Conservation (phyloP, 2,797 vertebrate genomes). For the Heliangelus exortis region DNA sequence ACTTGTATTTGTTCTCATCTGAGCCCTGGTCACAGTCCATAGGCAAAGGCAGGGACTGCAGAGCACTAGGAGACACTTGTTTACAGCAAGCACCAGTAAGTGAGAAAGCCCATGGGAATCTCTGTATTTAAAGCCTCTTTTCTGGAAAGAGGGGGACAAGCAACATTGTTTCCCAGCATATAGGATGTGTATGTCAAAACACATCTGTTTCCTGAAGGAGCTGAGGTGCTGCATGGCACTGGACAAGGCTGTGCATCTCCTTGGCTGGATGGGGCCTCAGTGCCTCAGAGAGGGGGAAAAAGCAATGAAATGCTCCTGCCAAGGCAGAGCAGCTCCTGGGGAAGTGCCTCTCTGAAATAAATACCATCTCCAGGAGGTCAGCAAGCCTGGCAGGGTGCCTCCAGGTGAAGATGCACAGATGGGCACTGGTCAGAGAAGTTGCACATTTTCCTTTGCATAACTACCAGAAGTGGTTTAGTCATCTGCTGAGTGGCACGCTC, state of each 20-base stretch:
- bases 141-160: not conserved
- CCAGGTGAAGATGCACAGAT: not conserved
- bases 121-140: not conserved
- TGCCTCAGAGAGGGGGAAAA: accelerated
- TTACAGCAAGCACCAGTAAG: not conserved
- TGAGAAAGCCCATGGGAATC: not conserved
- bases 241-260: not conserved
- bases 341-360: not conserved
- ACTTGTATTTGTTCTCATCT: accelerated
- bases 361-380: not conserved
- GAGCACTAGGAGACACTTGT: accelerated
- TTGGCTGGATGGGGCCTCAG: not conserved
- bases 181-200: not conserved
- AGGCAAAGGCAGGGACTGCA: not conserved
- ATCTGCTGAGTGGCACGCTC: not conserved
- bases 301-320: not conserved
- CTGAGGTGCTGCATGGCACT: not conserved
- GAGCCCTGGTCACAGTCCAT: not conserved
- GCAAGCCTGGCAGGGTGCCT: not conserved
- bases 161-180: not conserved
- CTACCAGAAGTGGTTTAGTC: not conserved
- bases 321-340: not conserved
- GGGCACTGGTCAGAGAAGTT: not conserved
- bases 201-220: not conserved
- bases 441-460: not conserved